Base-by-base conservation (phyloP, 2,113 vertebrate genomes). In the Camarhynchus parvulus region DNA sequence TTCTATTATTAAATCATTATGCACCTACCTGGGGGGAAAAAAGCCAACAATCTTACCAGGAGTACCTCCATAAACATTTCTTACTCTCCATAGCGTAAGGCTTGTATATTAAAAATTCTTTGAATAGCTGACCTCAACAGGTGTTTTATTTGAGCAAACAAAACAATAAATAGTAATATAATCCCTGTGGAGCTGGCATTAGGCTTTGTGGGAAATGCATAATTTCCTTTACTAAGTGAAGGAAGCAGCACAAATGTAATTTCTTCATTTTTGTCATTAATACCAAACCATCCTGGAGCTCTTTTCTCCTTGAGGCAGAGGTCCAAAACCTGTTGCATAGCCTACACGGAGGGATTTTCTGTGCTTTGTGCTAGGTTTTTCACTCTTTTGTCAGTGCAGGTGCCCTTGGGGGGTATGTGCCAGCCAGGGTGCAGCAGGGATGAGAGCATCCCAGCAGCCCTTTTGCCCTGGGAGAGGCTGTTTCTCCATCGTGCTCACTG, bases 1-100 rank as follows among this genome's bases (percentile, higher is more conserved):
- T 97, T 96, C 86, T 96, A 87, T 97, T 97, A 97, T 96, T 97
- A 96, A 97, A 95, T 92, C 96, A 95, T 91, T 96, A 96, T 91
- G 89, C 87, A 96, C 90, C 91, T 96, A 96, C 69, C 82, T 93
- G 85, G 77, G 73, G 92, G 87, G 49, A 91, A 74, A 90, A 91
- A 88, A 86, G 81, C 90, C 88, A 76, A 67, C 82, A 87, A 22
- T 69, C 72, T 78, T 91, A 94, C 93, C 50, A 92, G 91, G 89
- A 96, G 87, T 91, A 56, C 90, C 84, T 77, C 82, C 87, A 79
- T 96, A 89, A 97, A 96, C 87, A 92, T 94, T 97, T 96, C 74
- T 77, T 89, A 93, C 87, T 95, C 94, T 80, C 85, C 39, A 1
- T 95, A 92, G 83, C 72, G 75, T 61, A 83, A 96, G 92, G 78